Evolutionary conservation across 1,140 invertebrate genomes (phyloP).

Genomic region (Acromyrmex charruanus): DNA sequence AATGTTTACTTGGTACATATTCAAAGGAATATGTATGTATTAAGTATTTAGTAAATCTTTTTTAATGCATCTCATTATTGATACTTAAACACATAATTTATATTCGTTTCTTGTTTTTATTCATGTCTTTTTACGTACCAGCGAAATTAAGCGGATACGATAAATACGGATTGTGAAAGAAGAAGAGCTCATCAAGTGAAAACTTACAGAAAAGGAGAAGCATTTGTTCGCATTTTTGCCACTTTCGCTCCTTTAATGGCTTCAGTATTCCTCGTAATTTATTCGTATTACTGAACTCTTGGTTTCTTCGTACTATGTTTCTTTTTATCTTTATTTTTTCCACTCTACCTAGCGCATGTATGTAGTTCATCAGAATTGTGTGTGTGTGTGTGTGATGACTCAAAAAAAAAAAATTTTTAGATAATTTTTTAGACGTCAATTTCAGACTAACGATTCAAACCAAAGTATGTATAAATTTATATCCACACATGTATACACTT

Average conservation of each 20-base stretch:
- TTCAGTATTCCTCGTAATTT: slow-evolving; percentile 77
- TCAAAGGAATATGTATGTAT: too few species aligned
- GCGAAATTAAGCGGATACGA: slow-evolving; percentile 57
- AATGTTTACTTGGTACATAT: too few species aligned
- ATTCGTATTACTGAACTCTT: slow-evolving; percentile 71
- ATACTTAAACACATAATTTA: not conserved
- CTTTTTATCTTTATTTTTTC: slow-evolving; percentile 64
- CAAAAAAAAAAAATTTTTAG: slow-evolving; percentile 14
- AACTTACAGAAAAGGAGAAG: not conserved
- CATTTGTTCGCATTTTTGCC: slow-evolving; percentile 78
- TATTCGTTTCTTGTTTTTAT: not conserved
- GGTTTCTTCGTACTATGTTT: slow-evolving; percentile 55
- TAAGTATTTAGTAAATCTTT: too few species aligned
- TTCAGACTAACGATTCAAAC: not conserved
- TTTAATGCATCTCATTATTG: not conserved
- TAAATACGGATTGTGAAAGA: slow-evolving; percentile 63
- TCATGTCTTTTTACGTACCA: not conserved
- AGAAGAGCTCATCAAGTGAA: slow-evolving; percentile 24
- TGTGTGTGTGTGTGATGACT: not conserved
- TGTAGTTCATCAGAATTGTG: not conserved
- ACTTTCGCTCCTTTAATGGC: slow-evolving; percentile 85
- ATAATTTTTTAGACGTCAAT: not conserved
- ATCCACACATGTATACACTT: not conserved
- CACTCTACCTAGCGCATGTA: slow-evolving; percentile 61
- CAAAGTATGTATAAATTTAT: not conserved